Conservation (phyloP, 2,888 invertebrate species). For the Euclidia mi region DNA sequence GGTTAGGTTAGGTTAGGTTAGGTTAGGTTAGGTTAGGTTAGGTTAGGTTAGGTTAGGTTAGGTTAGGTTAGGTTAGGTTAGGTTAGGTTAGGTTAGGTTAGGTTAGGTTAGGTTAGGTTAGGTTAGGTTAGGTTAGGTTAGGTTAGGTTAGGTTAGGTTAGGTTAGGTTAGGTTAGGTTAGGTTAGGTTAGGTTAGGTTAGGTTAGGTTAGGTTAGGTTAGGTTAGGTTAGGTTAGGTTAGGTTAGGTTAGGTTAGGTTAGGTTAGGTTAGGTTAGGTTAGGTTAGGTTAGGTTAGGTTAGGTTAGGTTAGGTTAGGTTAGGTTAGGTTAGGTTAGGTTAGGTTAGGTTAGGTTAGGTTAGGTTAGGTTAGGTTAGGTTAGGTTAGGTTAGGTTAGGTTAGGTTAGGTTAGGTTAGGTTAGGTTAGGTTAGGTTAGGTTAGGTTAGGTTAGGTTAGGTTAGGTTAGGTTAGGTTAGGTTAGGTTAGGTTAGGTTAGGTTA, state of each 20-base stretch:
- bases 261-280: slow-evolving; percentile 6
- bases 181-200: slow-evolving; percentile 6
- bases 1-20: slow-evolving; percentile 6
- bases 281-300: slow-evolving; percentile 6
- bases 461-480: slow-evolving; percentile 6
- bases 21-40: slow-evolving; percentile 6
- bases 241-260: slow-evolving; percentile 6
- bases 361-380: slow-evolving; percentile 6
- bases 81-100: slow-evolving; percentile 6
- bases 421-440: slow-evolving; percentile 6
- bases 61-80: slow-evolving; percentile 6
- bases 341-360: slow-evolving; percentile 6
- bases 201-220: slow-evolving; percentile 6
- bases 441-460: slow-evolving; percentile 6
- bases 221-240: slow-evolving; percentile 6
- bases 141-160: slow-evolving; percentile 6
- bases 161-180: slow-evolving; percentile 6
- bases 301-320: slow-evolving; percentile 6
- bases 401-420: slow-evolving; percentile 6
- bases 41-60: slow-evolving; percentile 6
- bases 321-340: slow-evolving; percentile 6
- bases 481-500: slow-evolving; percentile 6
- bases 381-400: slow-evolving; percentile 6
- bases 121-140: slow-evolving; percentile 6
- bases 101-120: slow-evolving; percentile 6